Base-by-base conservation (phyloP, 2,113 vertebrate species). In the Ellobius talpinus region DNA sequence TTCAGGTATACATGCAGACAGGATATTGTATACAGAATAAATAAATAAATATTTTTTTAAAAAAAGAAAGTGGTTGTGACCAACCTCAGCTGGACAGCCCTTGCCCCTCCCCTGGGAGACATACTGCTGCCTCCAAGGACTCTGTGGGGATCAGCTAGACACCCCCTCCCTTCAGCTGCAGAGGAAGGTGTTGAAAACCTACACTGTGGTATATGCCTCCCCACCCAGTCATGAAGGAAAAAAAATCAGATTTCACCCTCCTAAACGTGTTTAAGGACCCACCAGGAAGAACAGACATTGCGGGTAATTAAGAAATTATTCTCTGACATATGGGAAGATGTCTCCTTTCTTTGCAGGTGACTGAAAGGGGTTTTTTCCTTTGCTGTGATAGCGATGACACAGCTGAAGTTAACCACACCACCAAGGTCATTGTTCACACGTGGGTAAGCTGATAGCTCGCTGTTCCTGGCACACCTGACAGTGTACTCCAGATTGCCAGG, bases 241-340 rank as follows among this genome's bases (percentile, higher is more conserved):
- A 95, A 73, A 97, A 97, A 96, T 98, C 74, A 0, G n/a, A 58
- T 98, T 98, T 98, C 98, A 94, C 76, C 73, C 89, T 97, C 93
- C 96, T 95, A 97, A 95, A 90, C 88, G 36, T 96, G 68, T 87
- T 97, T 90, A 97, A 97, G 93, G 91, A 96, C 94, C 96, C 96
- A 98, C 90, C 96, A 98, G 95, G 96, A 98, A 98, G 55, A 97
- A 95, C 94, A 97, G 95, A 95, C 91, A 96, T 91, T 93, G n/a
- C 87, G 91, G 86, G 91, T 97, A 98, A 97, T 94, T 96, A 96
- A 79, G 50, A 47, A 97, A 97, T 95, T 96, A 97, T 81, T 95
- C 95, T 3, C 93, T 85, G 91, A 94, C 85, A 94, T 97, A 96
- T 94, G 92, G 86, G 81, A 96, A 82, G 73, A 91, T 89, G 63